Evolutionary conservation across 2,797 vertebrate species (phyloP).

Genomic region (Sardinella longiceps): DNA sequence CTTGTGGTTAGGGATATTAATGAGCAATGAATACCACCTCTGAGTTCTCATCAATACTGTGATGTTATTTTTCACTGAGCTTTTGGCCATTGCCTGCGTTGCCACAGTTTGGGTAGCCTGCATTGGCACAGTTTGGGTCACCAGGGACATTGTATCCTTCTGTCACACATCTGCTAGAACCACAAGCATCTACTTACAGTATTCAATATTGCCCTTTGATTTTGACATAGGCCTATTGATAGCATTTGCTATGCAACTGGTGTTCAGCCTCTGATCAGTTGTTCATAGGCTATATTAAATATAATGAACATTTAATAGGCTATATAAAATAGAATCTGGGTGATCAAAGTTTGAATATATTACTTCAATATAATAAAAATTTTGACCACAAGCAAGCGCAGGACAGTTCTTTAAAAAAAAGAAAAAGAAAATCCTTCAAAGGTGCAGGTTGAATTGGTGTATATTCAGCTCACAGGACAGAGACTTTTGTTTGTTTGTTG

Average conservation of each 20-base stretch:
- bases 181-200: background rate
- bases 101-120: too few relatives aligned
- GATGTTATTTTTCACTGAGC: background rate
- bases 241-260: background rate
- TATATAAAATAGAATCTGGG: too few relatives aligned
- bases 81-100: background rate
- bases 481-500: too few relatives aligned
- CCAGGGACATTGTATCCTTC: background rate
- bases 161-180: background rate
- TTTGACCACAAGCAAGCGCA: too few relatives aligned
- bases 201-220: background rate
- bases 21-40: background rate
- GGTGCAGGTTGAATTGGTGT: too few relatives aligned
- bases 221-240: background rate
- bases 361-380: too few relatives aligned
- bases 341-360: too few relatives aligned
- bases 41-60: background rate
- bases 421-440: too few relatives aligned
- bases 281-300: too few relatives aligned
- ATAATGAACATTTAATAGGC: too few relatives aligned
- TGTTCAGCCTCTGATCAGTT: background rate
- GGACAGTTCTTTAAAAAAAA: too few relatives aligned
- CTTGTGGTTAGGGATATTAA: constrained; percentile 1
- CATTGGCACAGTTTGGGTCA: background rate
- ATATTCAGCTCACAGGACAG: too few relatives aligned